Evolutionary conservation across 1,140 invertebrate genomes (phyloP).

Genomic region (Sipha flava): DNA sequence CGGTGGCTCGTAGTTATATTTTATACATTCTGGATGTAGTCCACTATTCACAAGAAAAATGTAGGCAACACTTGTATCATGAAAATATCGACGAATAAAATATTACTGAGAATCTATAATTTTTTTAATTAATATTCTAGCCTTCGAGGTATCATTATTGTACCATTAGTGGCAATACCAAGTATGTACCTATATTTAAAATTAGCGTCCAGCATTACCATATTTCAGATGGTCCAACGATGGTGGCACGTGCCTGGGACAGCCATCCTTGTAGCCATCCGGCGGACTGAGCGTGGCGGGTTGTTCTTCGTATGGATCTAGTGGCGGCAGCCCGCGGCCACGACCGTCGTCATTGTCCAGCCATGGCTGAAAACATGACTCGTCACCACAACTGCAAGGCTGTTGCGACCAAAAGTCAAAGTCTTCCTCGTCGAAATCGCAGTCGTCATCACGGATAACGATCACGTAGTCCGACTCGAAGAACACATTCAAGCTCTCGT

Average conservation of each 20-base stretch:
- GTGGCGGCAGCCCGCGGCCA: slow-evolving; percentile 38
- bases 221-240: slow-evolving; percentile 13
- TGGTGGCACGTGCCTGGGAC: slow-evolving; percentile 24
- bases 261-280: slow-evolving; percentile 69
- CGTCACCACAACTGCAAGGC: slow-evolving; percentile 48
- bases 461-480: slow-evolving; percentile 83
- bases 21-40: no score
- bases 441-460: slow-evolving; percentile 70
- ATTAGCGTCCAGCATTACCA: no score
- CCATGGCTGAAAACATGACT: slow-evolving; percentile 26
- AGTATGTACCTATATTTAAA: no score
- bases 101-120: no score
- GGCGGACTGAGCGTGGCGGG: slow-evolving; percentile 75
- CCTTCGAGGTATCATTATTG: no score
- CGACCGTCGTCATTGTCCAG: slow-evolving; percentile 33
- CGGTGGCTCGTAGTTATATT: no score
- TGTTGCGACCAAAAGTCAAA: slow-evolving; percentile 42
- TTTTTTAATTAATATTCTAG: no score
- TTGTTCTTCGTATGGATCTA: slow-evolving; percentile 53
- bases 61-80: no score
- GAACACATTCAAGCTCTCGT: slow-evolving; percentile 76
- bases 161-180: no score
- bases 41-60: no score
- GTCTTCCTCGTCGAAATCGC: slow-evolving; percentile 59
- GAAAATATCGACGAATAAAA: no score